Evolutionary conservation across 35 echinoderm and acorn worm genomes (phyloP).

Genomic region (Heliocidaris erythrogramma): DNA sequence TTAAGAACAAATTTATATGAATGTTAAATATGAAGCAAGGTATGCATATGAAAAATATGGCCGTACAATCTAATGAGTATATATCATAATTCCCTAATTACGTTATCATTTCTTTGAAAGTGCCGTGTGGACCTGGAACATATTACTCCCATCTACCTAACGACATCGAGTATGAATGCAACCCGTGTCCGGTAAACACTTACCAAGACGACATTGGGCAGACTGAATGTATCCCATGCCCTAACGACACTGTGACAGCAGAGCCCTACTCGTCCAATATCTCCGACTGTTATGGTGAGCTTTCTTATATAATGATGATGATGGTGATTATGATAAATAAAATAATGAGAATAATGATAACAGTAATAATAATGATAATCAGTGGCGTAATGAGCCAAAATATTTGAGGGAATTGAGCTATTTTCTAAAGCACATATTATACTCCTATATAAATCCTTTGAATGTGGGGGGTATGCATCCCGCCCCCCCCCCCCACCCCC

Average conservation of each 20-base stretch:
- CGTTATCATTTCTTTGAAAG: background rate
- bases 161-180: background rate
- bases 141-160: background rate
- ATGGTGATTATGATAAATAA: too few species aligned
- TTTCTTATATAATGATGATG: background rate
- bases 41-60: too few species aligned
- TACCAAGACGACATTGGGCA: background rate
- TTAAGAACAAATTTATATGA: too few species aligned
- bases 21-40: too few species aligned
- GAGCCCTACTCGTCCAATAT: background rate
- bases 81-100: too few species aligned
- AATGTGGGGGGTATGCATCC: too few species aligned
- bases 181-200: background rate
- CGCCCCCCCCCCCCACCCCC: too few species aligned
- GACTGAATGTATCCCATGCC: background rate
- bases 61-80: too few species aligned
- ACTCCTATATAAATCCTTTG: too few species aligned
- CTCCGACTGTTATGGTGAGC: conserved; percentile 3
- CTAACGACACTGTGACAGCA: background rate
- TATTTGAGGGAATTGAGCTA: too few species aligned
- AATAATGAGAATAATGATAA: background rate
- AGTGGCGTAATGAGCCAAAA: too few species aligned
- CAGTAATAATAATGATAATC: background rate
- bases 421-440: too few species aligned
- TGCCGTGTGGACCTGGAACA: conserved; percentile 10